Percentiles rank a stretch among this genome's conserved stretches.
phyloP scores from a whole-genome alignment of 2,797 vertebrate genomes.

The Xenentodon cancila region DNA sequence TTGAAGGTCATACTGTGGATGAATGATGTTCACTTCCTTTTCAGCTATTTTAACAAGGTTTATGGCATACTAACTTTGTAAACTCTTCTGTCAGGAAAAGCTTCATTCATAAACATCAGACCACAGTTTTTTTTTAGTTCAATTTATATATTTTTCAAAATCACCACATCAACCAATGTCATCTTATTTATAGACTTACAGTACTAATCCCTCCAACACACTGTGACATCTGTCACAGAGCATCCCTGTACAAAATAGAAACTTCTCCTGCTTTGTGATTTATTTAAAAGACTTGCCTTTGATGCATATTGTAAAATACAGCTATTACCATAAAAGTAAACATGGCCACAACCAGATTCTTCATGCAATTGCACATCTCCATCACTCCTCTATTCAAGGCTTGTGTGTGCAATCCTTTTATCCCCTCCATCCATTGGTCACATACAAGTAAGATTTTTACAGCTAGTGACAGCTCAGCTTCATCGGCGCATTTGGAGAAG shows the following conservation, averaged over 20 bases:
- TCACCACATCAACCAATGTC: background rate
- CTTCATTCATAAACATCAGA: background rate
- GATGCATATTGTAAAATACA: constrained; percentile 30
- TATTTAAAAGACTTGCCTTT: constrained; percentile 20
- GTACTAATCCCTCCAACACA: background rate
- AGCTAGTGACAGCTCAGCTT: constrained; percentile 35
- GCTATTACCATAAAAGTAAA: constrained; percentile 39
- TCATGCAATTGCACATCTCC: constrained; percentile 18
- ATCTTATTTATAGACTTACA: constrained; percentile 1
- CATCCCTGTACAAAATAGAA: constrained; percentile 26
- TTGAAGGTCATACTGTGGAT: no score
- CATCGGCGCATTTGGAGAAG: constrained; percentile 39
- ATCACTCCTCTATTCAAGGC: constrained; percentile 16
- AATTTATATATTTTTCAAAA: background rate
- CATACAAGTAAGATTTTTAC: constrained; percentile 28
- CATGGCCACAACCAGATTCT: constrained; percentile 16
- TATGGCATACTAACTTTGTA: background rate
- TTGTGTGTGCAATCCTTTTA: constrained; percentile 34
- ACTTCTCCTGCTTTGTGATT: constrained; percentile 13
- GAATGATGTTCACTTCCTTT: no score
- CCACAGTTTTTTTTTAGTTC: background rate
- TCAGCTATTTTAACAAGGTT: background rate
- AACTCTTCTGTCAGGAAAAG: background rate
- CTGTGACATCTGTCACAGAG: constrained; percentile 23
- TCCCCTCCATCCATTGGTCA: constrained; percentile 28